Percentiles rank a stretch among this genome's conserved stretches.
These are phyloP conservation scores for Drosophila murphyi DNA, from an alignment of 1,140 invertebrate species.

Conservation along the genomic window DNA sequence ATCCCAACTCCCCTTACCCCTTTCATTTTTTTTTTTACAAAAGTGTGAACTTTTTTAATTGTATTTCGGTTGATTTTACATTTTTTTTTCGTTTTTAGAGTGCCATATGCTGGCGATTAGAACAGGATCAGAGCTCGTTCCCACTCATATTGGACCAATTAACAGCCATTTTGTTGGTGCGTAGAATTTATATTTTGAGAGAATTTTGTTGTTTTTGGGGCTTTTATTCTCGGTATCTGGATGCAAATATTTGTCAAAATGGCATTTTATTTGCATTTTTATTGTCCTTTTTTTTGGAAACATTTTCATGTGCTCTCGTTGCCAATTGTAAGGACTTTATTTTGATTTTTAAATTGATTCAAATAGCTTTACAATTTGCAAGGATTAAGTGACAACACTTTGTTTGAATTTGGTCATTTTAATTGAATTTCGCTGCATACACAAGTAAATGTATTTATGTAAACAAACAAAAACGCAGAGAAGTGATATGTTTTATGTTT, in stretches of 20 bases:
- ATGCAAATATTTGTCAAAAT: slow-evolving; percentile 32
- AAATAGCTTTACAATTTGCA: not conserved
- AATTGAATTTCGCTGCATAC: not conserved
- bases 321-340: slow-evolving; percentile 19
- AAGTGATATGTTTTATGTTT: too few species aligned
- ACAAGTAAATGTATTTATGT: not conserved
- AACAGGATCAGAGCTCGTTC: slow-evolving; percentile 14
- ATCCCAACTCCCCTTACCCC: not conserved
- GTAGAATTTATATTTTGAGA: slow-evolving; percentile 20
- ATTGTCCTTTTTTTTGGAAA: not conserved
- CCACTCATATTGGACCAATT: slow-evolving; percentile 29
- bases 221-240: not conserved
- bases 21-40: not conserved
- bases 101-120: slow-evolving; percentile 44
- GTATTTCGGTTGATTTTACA: slow-evolving; percentile 31
- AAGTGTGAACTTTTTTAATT: slow-evolving; percentile 53
- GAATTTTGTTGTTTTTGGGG: slow-evolving; percentile 3
- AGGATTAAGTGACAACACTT: slow-evolving; percentile 9
- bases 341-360: slow-evolving; percentile 16
- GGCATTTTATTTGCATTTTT: not conserved
- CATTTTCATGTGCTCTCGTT: not conserved
- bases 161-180: slow-evolving; percentile 21
- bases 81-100: slow-evolving; percentile 2
- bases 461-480: not conserved
- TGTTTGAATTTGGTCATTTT: not conserved